Base-by-base conservation (phyloP, 2,113 vertebrate genomes). In the Sialia sialis region DNA sequence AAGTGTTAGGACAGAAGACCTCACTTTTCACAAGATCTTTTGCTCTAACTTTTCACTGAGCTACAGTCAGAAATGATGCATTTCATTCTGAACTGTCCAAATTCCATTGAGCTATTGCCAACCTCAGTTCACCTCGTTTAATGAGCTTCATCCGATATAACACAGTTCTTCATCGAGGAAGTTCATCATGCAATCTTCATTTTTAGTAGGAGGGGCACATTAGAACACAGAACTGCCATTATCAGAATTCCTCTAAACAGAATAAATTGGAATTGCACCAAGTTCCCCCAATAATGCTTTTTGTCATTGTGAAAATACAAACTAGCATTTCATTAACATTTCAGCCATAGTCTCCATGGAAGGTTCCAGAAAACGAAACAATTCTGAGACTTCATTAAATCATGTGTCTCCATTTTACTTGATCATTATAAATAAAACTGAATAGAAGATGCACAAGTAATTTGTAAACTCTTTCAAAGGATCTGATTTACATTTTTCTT, bases 371-470 rank as follows among this genome's bases (percentile, higher is more conserved):
- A 96, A 95, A 95, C 27, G 58, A 80, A 79, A 73, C 36, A 67
- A 78, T 63, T 80, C 48, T 17, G 32, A 51, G 64, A 73, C 74
- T 94, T 84, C 86, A 17, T 94, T 84, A 78, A 89, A 95, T 96
- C 39, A 95, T 56, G 81, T 87, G 69, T 49, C 87, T 95, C 91
- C 84, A 62, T 95, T 96, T 96, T 96, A 96, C 92, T 97, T 96
- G 95, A 94, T 94, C 76, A 83, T 88, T 96, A 94, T 85, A 96
- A 92, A 96, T 79, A 93, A 96, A 96, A 94, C 39, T 63, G 60
- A 94, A 89, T 84, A 89, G 59, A 90, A 95, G 86, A 94, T 80
- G 91, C 82, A 90, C 46, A 94, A 97, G 90, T 91, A 84, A 96
- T 96, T 95, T 97, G 90, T 80, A 93, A 94, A 94, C 56, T 78